phyloP scores from a whole-genome alignment of 1,140 invertebrate genomes.

The Ephestia elutella region DNA sequence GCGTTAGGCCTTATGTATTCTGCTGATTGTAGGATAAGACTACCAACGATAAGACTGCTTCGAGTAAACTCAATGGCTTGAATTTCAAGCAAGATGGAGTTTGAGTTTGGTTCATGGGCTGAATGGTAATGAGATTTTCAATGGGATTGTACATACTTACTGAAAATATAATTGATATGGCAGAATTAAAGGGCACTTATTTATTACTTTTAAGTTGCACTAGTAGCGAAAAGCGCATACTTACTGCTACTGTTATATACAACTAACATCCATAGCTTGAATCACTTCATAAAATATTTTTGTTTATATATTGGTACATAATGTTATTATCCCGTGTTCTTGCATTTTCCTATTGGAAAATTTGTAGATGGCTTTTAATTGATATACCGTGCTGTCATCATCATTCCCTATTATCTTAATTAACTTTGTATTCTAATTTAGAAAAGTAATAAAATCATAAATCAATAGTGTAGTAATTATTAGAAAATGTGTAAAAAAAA shows the following conservation, averaged over 20 bases:
- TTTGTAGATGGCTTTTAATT: too few species aligned
- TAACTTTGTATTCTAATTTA: too few species aligned
- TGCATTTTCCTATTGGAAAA: not conserved
- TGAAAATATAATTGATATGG: too few species aligned
- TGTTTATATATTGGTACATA: not conserved
- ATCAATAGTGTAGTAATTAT: too few species aligned
- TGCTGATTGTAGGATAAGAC: conserved; percentile 34
- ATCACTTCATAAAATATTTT: not conserved
- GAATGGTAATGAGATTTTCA: not conserved
- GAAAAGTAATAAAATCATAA: too few species aligned
- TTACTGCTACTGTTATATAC: not conserved
- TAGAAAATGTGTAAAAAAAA: too few species aligned
- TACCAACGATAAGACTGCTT: conserved; percentile 31
- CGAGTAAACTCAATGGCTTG: conserved; percentile 2
- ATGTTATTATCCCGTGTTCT: not conserved
- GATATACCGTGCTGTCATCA: too few species aligned
- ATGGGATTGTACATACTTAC: too few species aligned
- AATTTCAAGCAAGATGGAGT: not conserved
- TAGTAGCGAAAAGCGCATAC: too few species aligned
- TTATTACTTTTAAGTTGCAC: too few species aligned
- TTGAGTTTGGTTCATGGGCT: not conserved
- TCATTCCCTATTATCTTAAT: too few species aligned
- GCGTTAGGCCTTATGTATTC: conserved; percentile 73
- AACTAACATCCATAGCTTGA: not conserved
- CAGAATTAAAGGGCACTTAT: too few species aligned